Percentiles rank a stretch among this genome's conserved stretches.
Evolutionary conservation across 2,113 vertebrate genomes (phyloP).

Genomic region (Leuciscus idus): DNA sequence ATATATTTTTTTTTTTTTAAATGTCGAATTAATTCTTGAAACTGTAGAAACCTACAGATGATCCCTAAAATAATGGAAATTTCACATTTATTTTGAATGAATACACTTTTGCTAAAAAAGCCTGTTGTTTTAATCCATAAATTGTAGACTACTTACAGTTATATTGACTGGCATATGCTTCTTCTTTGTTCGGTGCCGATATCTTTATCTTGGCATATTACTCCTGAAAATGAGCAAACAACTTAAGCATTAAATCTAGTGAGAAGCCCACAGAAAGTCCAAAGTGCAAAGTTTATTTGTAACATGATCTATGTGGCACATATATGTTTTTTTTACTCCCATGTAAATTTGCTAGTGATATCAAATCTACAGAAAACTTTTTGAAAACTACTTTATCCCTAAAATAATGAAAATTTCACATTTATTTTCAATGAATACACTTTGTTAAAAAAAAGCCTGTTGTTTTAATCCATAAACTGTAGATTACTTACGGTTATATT

Average conservation of each 20-base stretch:
- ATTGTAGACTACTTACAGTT: background rate
- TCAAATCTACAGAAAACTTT: background rate
- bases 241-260: too few relatives aligned
- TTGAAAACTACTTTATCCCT: background rate
- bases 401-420: background rate
- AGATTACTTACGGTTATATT: conserved; percentile 1
- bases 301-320: background rate
- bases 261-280: background rate
- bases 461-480: background rate
- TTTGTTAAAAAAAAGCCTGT: background rate
- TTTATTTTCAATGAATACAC: background rate
- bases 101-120: background rate
- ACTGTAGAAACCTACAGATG: background rate
- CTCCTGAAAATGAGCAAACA: background rate
- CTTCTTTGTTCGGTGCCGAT: background rate
- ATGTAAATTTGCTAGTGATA: background rate
- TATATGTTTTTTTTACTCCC: background rate
- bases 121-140: background rate
- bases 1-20: too few relatives aligned
- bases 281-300: conserved; percentile 8
- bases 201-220: background rate
- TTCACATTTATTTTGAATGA: background rate
- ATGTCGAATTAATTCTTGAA: background rate
- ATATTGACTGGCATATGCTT: background rate
- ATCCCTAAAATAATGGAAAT: background rate